Evolutionary conservation across 2,113 vertebrate species (phyloP), one percentile per base, ranked within the genome.

Genomic region (Perognathus longimembris): DNA sequence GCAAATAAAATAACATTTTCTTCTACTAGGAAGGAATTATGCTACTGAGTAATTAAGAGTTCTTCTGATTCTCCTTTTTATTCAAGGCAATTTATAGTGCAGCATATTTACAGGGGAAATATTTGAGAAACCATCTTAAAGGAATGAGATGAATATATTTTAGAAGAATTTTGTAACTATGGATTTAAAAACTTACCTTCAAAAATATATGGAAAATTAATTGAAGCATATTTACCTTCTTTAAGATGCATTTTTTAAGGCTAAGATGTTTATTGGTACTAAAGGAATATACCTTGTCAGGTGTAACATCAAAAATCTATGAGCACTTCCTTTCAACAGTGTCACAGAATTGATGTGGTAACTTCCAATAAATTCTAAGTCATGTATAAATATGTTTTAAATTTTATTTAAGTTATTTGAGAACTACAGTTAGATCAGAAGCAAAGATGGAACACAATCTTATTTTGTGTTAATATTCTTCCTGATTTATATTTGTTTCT

Each of bases 371-470:
- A 78, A 89, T 90, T 88, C 36, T 22, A 85, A 83, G 42, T 85
- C 45, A 76, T 77, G 3, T 71, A 76, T 36, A 91, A 79, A 20
- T 36, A 85, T 32, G 22, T 4, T 73, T 18, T 74, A 82, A 75
- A 75, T 88, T 93, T 91, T 50, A 40, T 67, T 75, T 83, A 80
- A 90, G 75, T 93, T 79, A 77, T 91, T 89, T 89, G 66, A 88
- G 81, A 87, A 92, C 75, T 80, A 30, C 10, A 67, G 42, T 84
- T 90, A 86, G 77, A 84, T 83, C 24, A 18, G 34, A 87, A 85
- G 10, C 22, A 87, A 87, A 93, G 71, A 57, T 5, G 18, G 28
- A 87, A 80, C 83, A 21, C 14, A 82, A 70, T 42, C 21, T 84
- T 88, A 63, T 54, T 91, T 75, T 78, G 10, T 36, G 22, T 80